These are phyloP conservation scores for Nothura maculosa DNA, from an alignment of 2,797 vertebrate genomes.

Conservation along the genomic window DNA sequence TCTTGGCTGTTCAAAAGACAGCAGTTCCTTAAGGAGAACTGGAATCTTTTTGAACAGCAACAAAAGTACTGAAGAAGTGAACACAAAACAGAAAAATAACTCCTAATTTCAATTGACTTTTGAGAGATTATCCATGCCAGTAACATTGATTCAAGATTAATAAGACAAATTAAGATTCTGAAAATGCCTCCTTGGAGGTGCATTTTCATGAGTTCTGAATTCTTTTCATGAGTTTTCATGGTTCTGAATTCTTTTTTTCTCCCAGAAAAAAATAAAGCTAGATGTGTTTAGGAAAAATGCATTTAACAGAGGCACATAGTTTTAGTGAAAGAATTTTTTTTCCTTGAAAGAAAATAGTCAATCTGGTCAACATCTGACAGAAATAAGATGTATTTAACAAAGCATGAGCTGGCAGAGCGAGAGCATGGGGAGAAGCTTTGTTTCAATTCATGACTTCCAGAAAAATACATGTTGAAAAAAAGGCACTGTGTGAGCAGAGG, in stretches of 20 bases:
- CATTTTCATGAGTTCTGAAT: background rate
- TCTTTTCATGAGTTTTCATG: background rate
- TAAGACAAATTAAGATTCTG: background rate
- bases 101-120: background rate
- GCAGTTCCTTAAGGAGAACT: background rate
- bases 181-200: background rate
- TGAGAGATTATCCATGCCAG: background rate
- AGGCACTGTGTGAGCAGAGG: background rate
- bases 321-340: background rate
- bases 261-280: background rate
- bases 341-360: background rate
- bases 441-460: background rate
- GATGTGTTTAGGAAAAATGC: background rate
- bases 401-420: background rate
- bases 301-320: accelerated
- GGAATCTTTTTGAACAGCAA: background rate
- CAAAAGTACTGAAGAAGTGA: background rate
- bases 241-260: background rate
- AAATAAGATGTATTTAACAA: background rate
- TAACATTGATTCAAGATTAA: background rate
- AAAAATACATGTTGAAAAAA: background rate
- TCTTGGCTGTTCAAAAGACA: background rate
- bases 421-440: background rate
- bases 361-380: background rate
- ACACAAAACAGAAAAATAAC: background rate